phyloP scores from a whole-genome alignment of 2,113 vertebrate species.

The Salvelinus fontinalis region DNA sequence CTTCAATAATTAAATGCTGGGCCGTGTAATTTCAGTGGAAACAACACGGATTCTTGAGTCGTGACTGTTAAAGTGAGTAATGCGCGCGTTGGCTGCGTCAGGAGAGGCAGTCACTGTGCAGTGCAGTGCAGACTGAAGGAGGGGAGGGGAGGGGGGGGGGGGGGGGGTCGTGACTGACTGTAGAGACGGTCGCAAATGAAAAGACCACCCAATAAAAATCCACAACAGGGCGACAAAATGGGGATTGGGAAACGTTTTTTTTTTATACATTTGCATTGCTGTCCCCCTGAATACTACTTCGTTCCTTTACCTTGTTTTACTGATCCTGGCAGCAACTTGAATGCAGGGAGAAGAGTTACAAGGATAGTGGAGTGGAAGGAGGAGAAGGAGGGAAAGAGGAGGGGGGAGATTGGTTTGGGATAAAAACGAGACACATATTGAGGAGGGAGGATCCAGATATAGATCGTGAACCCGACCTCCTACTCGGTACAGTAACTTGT shows the following conservation, averaged over 20 bases:
- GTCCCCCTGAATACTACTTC: conserved; percentile 13
- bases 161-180: conserved; percentile 98
- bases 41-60: conserved; percentile 94
- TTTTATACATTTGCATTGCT: conserved; percentile 46
- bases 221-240: conserved; percentile 67
- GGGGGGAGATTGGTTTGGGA: conserved; percentile 46
- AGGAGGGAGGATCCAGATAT: conserved; percentile 76
- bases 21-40: conserved; percentile 86
- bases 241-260: conserved; percentile 19
- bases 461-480: conserved; percentile 84
- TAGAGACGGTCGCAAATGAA: conserved; percentile 88
- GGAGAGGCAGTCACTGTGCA: conserved; percentile 96
- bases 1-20: conserved; percentile 88
- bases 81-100: conserved; percentile 94
- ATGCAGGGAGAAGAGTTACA: conserved; percentile 66
- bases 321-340: conserved; percentile 82
- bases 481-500: conserved; percentile 88
- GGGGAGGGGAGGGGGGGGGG: conserved; percentile 79
- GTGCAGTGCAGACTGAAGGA: conserved; percentile 69
- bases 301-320: conserved; percentile 15
- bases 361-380: conserved; percentile 9
- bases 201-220: conserved; percentile 74
- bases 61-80: conserved; percentile 98
- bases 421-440: conserved; percentile 47
- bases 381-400: not conserved